Percentiles rank a stretch among this genome's conserved stretches.
Evolutionary conservation across 2,797 vertebrate genomes (phyloP).

Genomic region (Enteromius trimaculatus): DNA sequence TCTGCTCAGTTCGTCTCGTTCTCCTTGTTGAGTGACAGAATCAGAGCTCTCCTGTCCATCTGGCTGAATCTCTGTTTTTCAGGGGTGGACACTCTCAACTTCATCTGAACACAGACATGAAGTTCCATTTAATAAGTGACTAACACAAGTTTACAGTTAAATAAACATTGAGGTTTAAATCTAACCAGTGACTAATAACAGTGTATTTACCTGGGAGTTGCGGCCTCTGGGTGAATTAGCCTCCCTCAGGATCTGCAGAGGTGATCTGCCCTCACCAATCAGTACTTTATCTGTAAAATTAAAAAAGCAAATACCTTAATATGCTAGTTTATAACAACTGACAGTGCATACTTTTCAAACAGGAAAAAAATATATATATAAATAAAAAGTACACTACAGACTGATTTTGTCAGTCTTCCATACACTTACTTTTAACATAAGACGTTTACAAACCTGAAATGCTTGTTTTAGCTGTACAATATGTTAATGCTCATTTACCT

Average conservation of each 20-base stretch:
- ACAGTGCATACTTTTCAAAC: neutral
- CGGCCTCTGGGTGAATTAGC: conserved; percentile 79
- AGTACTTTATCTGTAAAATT: conserved; percentile 63
- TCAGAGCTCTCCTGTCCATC: conserved; percentile 70
- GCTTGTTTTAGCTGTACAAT: neutral
- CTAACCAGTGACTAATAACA: too few relatives aligned
- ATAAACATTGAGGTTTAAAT: neutral
- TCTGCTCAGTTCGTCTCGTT: conserved; percentile 59
- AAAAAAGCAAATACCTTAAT: neutral
- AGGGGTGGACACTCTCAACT: conserved; percentile 75
- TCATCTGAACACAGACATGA: conserved; percentile 65
- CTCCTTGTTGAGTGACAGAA: conserved; percentile 76
- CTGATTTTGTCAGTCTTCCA: neutral
- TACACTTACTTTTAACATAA: neutral
- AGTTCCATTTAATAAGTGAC: neutral
- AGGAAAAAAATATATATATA: accelerated
- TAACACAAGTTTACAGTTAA: neutral
- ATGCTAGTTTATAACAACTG: neutral
- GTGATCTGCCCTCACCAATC: conserved; percentile 81
- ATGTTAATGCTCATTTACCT: conserved; percentile 64
- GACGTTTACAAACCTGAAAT: neutral
- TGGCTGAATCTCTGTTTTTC: conserved; percentile 72
- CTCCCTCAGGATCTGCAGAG: conserved; percentile 86
- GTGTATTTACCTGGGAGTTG: conserved; percentile 68
- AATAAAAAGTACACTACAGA: neutral